phyloP scores from a whole-genome alignment of 2,888 invertebrate genomes.

The Diplolepis rosae region DNA sequence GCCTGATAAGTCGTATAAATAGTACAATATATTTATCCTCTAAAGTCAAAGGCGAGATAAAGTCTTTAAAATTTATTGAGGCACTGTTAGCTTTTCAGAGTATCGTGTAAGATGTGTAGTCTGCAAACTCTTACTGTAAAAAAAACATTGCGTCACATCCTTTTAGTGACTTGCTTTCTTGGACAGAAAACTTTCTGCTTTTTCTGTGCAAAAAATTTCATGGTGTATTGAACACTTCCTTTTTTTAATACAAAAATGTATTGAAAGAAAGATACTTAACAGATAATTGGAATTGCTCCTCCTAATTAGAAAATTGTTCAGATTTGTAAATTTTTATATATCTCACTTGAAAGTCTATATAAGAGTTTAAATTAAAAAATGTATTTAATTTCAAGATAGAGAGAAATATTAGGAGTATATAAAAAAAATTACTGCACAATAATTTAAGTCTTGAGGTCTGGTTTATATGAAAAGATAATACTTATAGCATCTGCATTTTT shows the following conservation, averaged over 20 bases:
- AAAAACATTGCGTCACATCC: conserved; percentile 41
- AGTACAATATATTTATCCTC: conserved; percentile 52
- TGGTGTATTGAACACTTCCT: conserved; percentile 1
- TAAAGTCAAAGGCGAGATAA: conserved; percentile 52
- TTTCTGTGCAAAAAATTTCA: conserved; percentile 24
- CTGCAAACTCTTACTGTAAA: conserved; percentile 14
- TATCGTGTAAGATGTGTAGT: conserved; percentile 7
- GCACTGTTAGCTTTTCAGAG: conserved; percentile 46
- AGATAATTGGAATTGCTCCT: not conserved
- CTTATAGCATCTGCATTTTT: conserved; percentile 50
- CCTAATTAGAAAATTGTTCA: not conserved
- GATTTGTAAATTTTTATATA: not conserved
- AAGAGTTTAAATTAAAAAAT: no score
- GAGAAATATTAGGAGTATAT: no score
- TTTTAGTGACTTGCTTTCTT: conserved; percentile 15
- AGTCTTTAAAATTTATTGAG: conserved; percentile 33
- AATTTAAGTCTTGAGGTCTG: conserved; percentile 22
- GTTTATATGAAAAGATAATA: conserved; percentile 18
- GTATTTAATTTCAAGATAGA: no score
- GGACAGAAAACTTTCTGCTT: conserved; percentile 38
- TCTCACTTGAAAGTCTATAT: no score
- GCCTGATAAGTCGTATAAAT: conserved; percentile 45
- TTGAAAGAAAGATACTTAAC: not conserved
- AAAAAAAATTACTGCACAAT: not conserved
- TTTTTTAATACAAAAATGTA: not conserved